A percentile compares a stretch with the other conserved stretches of the same genome.
Evolutionary conservation across 2,888 invertebrate genomes (phyloP).

Genomic region (Orthosia gracilis): DNA sequence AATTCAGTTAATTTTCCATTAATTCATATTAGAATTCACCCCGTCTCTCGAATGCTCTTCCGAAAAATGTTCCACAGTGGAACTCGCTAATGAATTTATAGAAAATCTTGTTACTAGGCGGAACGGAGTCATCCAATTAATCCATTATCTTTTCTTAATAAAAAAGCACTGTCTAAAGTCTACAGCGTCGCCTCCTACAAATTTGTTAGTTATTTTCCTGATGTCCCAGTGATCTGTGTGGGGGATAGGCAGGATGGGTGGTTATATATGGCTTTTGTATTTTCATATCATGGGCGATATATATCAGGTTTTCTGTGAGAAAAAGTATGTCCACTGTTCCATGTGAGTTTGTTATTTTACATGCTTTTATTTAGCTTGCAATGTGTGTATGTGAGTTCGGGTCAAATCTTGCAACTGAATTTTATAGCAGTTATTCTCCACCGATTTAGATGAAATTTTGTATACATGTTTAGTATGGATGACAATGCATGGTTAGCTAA

Average conservation of each 20-base stretch:
- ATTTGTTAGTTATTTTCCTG: neutral
- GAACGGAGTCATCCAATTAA: slow-evolving; percentile 55
- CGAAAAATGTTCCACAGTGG: slow-evolving; percentile 23
- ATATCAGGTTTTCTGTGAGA: neutral
- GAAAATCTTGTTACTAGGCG: slow-evolving; percentile 31
- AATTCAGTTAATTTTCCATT: slow-evolving; percentile 7
- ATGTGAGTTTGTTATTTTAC: no score
- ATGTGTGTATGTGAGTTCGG: no score
- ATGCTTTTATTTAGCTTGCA: no score
- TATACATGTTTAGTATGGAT: no score
- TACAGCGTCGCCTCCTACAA: neutral
- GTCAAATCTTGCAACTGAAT: no score
- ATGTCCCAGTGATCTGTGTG: neutral
- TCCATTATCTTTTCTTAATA: slow-evolving; percentile 34
- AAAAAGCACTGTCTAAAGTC: slow-evolving; percentile 15
- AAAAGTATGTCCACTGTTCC: no score
- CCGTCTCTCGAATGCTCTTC: no score
- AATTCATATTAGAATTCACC: slow-evolving; percentile 25
- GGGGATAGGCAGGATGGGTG: neutral
- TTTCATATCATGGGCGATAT: neutral
- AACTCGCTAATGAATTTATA: slow-evolving; percentile 40
- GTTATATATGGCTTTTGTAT: neutral
- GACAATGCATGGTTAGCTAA: no score
- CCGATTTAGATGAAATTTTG: no score
- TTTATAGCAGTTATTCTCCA: no score